Base-by-base conservation (phyloP, 2,113 vertebrate genomes). In the Cercopithecus mona region DNA sequence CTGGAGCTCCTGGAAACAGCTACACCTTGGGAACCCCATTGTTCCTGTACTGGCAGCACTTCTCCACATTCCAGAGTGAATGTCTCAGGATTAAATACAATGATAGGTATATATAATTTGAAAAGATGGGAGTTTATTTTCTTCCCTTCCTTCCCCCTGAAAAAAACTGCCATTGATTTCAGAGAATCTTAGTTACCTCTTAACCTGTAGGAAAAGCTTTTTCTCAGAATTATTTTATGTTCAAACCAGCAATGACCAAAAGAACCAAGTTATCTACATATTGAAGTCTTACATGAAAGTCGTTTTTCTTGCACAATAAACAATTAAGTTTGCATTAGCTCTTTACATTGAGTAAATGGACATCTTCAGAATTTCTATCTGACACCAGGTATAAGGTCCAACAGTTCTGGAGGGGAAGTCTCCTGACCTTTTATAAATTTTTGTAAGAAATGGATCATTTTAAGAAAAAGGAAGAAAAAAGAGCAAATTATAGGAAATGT, bases 401-500 rank as follows among this genome's bases (percentile, higher is more conserved):
- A 18, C 2, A 64, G 57, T 80, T 83, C n/a, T 89, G 35, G 64
- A 93, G 17, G 64, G 43, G 92, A 96, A 87, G 40, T 89, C 57
- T 95, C 78, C 76, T 94, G 93, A 92, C 80, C 86, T 72, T 91
- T 94, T 66, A 79, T 64, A 89, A 96, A 85, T 68, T 94, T 93
- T 96, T 90, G 38, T 83, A 82, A 92, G 43, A 87, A 89, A 32
- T 89, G 55, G 82, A 90, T 96, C 94, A 96, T 92, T 88, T 68
- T 92, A 95, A 95, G 57, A 55, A 76, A 90, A 83, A 92, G 17
- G 45, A 3, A 10, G 20, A 52, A 12, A n/a, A 27, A 30, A 75
- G 95, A 79, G 50, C 76, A 97, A 93, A 96, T 96, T 45, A 83
- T 81, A 93, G 94, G 96, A 97, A 97, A 75, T 93, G 85, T 96